Evolutionary conservation across 2,888 invertebrate genomes (phyloP).

Genomic region (Helobdella robusta): DNA sequence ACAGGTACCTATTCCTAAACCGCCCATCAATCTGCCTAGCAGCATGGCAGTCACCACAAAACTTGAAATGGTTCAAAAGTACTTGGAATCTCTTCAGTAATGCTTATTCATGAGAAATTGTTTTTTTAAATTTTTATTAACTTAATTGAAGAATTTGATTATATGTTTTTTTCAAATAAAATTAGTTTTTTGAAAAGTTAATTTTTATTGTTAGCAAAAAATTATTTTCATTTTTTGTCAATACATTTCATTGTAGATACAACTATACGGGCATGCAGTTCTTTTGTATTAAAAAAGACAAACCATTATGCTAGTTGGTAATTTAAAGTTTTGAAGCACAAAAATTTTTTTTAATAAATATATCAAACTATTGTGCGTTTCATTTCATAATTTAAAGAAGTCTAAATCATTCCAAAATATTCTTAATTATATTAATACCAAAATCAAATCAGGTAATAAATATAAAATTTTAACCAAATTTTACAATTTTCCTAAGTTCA

Average conservation of each 20-base stretch:
- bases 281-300: constrained; percentile 48
- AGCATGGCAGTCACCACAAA: constrained; percentile 38
- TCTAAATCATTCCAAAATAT: background rate
- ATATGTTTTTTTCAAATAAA: too few species aligned
- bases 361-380: background rate
- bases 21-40: constrained; percentile 40
- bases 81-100: constrained; percentile 47
- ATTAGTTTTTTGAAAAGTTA: too few species aligned
- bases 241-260: constrained; percentile 37
- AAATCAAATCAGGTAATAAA: background rate
- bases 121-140: too few species aligned
- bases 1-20: constrained; percentile 43
- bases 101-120: constrained; percentile 33
- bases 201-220: too few species aligned
- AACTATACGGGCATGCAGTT: constrained; percentile 51
- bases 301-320: constrained; percentile 47
- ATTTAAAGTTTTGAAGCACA: background rate
- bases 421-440: background rate
- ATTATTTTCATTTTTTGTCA: too few species aligned
- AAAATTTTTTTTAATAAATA: background rate
- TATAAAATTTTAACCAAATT: background rate
- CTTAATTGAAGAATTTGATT: too few species aligned
- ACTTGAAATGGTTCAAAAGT: constrained; percentile 41
- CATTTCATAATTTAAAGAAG: background rate
- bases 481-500: background rate